phyloP scores from a whole-genome alignment of 2,797 vertebrate genomes.

The Vireo griseus region DNA sequence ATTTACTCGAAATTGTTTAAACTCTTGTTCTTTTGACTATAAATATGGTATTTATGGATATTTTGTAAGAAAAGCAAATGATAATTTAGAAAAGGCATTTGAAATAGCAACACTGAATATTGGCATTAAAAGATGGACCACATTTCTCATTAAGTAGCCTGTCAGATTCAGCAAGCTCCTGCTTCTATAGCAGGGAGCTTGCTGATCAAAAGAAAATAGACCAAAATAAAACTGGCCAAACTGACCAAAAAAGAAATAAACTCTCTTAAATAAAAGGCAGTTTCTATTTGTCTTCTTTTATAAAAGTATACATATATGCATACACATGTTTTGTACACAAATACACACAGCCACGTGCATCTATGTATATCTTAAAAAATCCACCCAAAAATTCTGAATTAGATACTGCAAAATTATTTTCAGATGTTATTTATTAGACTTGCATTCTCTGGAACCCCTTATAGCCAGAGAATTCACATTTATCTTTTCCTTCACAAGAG shows the following conservation, averaged over 20 bases:
- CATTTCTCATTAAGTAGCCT: not conserved
- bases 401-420: slow-evolving; percentile 2
- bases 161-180: not conserved
- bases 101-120: not conserved
- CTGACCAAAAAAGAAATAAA: not conserved
- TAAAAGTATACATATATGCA: not conserved
- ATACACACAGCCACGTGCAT: accelerated
- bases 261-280: not conserved
- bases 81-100: not conserved
- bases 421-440: not conserved
- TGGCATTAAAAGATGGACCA: not conserved
- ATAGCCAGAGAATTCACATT: slow-evolving; percentile 19
- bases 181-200: not conserved
- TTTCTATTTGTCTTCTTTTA: not conserved
- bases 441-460: slow-evolving; percentile 10
- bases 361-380: not conserved
- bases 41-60: not conserved
- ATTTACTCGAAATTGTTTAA: not conserved
- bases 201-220: not conserved
- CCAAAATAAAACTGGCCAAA: not conserved
- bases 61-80: not conserved
- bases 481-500: not conserved
- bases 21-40: not conserved
- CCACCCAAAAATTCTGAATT: not conserved
- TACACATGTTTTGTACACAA: not conserved